Conservation (phyloP, 2,113 vertebrate genomes). For the Perca fluviatilis region DNA sequence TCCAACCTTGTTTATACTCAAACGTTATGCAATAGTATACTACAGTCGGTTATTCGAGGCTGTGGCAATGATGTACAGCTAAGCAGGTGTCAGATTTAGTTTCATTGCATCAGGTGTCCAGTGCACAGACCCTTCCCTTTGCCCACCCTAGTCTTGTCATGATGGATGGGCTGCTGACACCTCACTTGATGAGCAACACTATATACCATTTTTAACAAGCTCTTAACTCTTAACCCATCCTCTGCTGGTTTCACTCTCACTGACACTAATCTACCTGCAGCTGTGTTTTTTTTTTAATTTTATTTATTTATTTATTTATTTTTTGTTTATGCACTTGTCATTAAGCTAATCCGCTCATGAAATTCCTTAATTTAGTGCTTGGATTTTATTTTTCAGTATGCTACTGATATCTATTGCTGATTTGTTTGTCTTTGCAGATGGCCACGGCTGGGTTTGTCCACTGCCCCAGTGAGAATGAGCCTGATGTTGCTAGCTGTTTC, state of each 20-base stretch:
- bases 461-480: slow-evolving; percentile 81
- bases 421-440: slow-evolving; percentile 80
- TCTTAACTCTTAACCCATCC: neutral
- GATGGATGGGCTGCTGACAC: slow-evolving; percentile 60
- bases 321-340: neutral
- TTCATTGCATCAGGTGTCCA: slow-evolving; percentile 45
- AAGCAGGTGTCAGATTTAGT: slow-evolving; percentile 65
- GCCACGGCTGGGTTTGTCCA: slow-evolving; percentile 87
- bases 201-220: slow-evolving; percentile 28
- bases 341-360: neutral
- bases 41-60: slow-evolving; percentile 18
- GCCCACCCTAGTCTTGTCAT: slow-evolving; percentile 2
- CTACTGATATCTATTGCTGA: neutral
- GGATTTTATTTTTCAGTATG: neutral
- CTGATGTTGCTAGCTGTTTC: slow-evolving; percentile 86
- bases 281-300: neutral
- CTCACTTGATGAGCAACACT: slow-evolving; percentile 29
- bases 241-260: slow-evolving; percentile 14
- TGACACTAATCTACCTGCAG: neutral
- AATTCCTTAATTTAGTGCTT: neutral
- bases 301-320: neutral
- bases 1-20: slow-evolving; percentile 23
- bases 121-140: neutral
- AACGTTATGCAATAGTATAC: neutral
- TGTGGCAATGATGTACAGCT: slow-evolving; percentile 51